Conservation (phyloP, 2,113 vertebrate genomes). For the Theristicus caerulescens region DNA sequence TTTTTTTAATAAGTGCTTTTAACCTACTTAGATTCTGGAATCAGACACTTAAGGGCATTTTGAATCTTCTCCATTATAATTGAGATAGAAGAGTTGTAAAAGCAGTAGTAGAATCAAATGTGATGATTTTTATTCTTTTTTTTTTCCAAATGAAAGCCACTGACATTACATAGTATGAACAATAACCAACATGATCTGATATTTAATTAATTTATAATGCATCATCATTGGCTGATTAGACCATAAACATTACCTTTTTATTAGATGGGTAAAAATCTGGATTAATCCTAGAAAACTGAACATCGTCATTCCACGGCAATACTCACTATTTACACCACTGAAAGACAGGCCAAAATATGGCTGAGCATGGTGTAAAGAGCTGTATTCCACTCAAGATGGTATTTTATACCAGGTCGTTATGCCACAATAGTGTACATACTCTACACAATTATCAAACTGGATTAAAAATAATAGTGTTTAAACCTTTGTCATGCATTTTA, state of each 20-base stretch:
- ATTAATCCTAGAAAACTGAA: not conserved
- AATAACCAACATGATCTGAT: not conserved
- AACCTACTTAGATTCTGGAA: not conserved
- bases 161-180: not conserved
- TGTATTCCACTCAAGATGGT: constrained; percentile 6
- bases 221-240: not conserved
- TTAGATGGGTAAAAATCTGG: not conserved
- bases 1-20: not conserved
- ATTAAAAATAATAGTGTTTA: constrained; percentile 55
- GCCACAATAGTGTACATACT: not conserved
- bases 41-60: not conserved
- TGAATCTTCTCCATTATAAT: not conserved
- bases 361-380: not conserved
- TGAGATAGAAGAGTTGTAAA: not conserved
- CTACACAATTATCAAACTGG: constrained; percentile 22
- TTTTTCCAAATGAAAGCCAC: not conserved
- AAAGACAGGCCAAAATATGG: not conserved
- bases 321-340: not conserved
- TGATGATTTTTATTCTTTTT: not conserved
- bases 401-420: constrained; percentile 26
- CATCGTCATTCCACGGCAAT: not conserved
- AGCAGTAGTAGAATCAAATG: not conserved
- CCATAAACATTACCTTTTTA: not conserved
- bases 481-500: constrained; percentile 25
- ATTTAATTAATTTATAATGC: not conserved